phyloP scores from a whole-genome alignment of 2,113 vertebrate genomes.

The Dermatemys mawii region DNA sequence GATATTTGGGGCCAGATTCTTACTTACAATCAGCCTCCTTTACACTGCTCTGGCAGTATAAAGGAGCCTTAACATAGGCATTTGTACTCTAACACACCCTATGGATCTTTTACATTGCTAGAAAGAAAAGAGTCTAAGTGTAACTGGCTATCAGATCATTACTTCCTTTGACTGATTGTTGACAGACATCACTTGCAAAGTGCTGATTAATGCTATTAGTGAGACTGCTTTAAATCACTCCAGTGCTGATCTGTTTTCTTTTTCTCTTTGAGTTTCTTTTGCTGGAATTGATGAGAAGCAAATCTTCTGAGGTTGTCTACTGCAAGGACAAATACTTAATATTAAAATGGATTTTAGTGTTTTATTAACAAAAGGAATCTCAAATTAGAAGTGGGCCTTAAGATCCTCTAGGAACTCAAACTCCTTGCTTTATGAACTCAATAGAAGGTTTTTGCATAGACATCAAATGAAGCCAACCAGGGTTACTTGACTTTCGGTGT shows the following conservation, averaged over 20 bases:
- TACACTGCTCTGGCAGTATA: background rate
- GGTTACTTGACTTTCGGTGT: background rate
- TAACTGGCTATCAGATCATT: background rate
- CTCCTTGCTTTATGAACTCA: background rate
- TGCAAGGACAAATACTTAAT: background rate
- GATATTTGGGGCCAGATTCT: background rate
- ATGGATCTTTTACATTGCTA: background rate
- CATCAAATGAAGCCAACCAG: background rate
- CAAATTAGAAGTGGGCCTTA: background rate
- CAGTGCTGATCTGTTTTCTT: background rate
- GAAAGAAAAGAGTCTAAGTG: background rate
- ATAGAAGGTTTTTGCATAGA: background rate
- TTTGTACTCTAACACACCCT: background rate
- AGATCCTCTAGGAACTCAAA: background rate
- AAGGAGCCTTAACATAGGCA: background rate
- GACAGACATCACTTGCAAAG: background rate
- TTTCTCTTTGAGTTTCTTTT: background rate
- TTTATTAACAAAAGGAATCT: background rate
- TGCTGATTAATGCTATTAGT: background rate
- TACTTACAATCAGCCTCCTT: background rate
- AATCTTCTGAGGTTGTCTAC: rapidly evolving
- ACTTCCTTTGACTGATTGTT: background rate
- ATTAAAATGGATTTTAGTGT: background rate
- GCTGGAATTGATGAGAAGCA: background rate
- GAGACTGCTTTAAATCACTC: slow-evolving; percentile 29